phyloP scores from a whole-genome alignment of 2,113 vertebrate species.

The Deroptyus accipitrinus region DNA sequence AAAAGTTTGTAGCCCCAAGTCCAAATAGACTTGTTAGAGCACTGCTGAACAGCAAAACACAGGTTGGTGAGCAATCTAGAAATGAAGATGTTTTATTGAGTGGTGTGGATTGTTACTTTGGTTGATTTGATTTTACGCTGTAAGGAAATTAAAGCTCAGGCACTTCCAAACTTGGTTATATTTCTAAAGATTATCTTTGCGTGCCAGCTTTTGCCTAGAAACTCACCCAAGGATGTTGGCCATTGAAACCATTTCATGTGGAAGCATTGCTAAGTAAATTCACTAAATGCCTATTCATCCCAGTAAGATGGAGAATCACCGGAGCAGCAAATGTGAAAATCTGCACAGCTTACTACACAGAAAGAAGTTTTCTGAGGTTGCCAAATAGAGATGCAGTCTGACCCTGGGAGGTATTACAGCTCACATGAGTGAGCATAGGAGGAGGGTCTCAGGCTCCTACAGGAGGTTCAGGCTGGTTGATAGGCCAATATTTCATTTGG shows the following conservation, averaged over 20 bases:
- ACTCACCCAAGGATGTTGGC: constrained; percentile 62
- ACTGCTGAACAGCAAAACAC: background rate
- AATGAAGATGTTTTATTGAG: background rate
- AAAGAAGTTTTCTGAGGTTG: constrained; percentile 62
- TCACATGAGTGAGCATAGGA: background rate
- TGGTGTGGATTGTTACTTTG: background rate
- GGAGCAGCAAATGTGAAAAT: constrained; percentile 80
- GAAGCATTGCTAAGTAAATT: constrained; percentile 83
- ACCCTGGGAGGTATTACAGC: constrained; percentile 45
- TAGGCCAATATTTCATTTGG: constrained; percentile 22
- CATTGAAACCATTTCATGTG: constrained; percentile 79
- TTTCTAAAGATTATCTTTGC: constrained; percentile 61
- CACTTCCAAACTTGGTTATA: constrained; percentile 9
- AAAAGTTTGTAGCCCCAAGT: background rate
- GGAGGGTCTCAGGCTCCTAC: background rate
- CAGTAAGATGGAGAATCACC: constrained; percentile 61
- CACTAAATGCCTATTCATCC: constrained; percentile 78
- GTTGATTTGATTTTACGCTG: constrained; percentile 20
- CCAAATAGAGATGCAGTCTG: constrained; percentile 60
- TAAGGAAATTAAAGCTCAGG: constrained; percentile 26
- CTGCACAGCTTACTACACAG: constrained; percentile 61
- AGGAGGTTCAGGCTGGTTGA: background rate
- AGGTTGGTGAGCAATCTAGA: background rate
- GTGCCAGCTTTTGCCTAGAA: constrained; percentile 42
- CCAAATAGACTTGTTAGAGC: background rate